Evolutionary conservation across 2,113 vertebrate genomes (phyloP), one percentile per base, ranked within the genome.

Genomic region (pig (Sus scrofa)): DNA sequence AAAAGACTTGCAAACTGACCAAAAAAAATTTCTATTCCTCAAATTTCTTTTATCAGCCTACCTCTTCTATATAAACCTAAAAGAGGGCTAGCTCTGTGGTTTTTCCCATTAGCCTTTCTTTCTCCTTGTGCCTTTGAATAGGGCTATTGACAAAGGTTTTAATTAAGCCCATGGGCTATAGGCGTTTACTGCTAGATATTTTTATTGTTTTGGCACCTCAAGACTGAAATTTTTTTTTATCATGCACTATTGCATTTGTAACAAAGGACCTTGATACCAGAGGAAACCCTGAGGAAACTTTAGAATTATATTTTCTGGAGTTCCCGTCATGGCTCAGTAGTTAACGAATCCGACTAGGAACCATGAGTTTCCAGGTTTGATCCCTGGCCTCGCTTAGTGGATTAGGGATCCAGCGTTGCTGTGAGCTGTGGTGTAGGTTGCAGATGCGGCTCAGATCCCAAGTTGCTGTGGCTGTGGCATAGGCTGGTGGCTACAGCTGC

Each of bases 201-300:
- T 92, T 65, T 56, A 56, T 74, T 22, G 70, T 79, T 87, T 85
- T n/a, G 22, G 22, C 3, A 77, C 62, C 87, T 96, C 56, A 60
- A 79, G 54, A 73, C 56, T 65, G 91, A 91, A 34, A 63, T 84
- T 83, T 93, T 79, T 79, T 77, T 83, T 88, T 81, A 62, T 50
- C 63, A 56, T n/a, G 19, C n/a, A 87, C 30, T 52, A 12, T 52
- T 67, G 22, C 22, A 30, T 89, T 83, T 96, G 34, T 34, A 79
- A 93, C 56, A 79, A 86, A 96, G 63, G 37, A 34, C 67, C 81
- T 88, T 39, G 20, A 70, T 75, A 37, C 22, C 30, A 70, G 58
- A 91, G 50, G 85, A 86, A 89, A 77, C 62, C n/a, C 70, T 58
- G 18, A 81, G 89, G 70, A 91, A 91, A 94, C 27, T 96, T 90